Conservation (phyloP, 2,797 vertebrate species). For the Phalanger gymnotis region DNA sequence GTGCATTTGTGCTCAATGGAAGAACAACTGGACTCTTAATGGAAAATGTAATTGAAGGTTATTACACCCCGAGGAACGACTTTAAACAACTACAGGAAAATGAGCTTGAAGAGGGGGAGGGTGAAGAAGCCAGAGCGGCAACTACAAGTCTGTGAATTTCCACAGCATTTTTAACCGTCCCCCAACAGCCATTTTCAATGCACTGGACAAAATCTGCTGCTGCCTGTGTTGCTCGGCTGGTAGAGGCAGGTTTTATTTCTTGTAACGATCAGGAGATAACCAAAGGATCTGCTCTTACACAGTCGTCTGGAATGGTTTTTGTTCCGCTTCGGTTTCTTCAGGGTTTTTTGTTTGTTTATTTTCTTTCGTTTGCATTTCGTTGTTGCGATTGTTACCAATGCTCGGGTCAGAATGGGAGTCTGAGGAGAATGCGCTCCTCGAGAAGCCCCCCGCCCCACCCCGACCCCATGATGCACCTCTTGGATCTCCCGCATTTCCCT, state of each 20-base stretch:
- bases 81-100: not conserved
- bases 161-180: not conserved
- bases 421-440: rapidly evolving
- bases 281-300: not conserved
- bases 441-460: too few relatives aligned
- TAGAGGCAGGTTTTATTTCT: not conserved
- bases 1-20: not conserved
- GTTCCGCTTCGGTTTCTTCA: not conserved
- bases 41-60: not conserved
- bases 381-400: not conserved
- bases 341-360: not conserved
- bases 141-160: not conserved
- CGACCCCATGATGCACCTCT: slow-evolving; percentile 39
- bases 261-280: not conserved
- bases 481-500: slow-evolving; percentile 63
- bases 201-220: not conserved
- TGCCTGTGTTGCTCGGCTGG: not conserved
- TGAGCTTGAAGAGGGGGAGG: not conserved
- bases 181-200: not conserved
- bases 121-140: not conserved
- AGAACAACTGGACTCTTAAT: not conserved
- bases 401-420: not conserved
- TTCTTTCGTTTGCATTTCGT: not conserved
- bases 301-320: not conserved
- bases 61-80: not conserved